Base-by-base conservation (phyloP, 2,888 invertebrate genomes). In the Molorchus minor region DNA sequence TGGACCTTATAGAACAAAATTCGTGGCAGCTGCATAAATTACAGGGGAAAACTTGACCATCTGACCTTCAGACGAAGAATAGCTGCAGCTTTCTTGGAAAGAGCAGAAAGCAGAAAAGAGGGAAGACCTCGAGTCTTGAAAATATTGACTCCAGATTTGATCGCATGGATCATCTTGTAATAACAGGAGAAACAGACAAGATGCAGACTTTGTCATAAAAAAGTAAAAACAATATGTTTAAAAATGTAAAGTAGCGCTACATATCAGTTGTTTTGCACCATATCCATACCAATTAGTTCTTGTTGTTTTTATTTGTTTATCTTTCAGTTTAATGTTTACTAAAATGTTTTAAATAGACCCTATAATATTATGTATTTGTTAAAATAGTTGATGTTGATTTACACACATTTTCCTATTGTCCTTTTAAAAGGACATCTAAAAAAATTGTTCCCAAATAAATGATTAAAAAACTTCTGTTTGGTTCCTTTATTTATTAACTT, bases 61-160 rank as follows among this genome's bases (percentile, higher is more conserved):
- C 33, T 47, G 35, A 47, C 17, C 2, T 47, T 47, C 35, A 2
- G 35, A 47, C 30, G 47, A 16, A 47, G 47, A 12, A 47, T 47
- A 3, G 47, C 47, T 33, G 8, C 15, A 35, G 30, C 47, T 15
- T 16, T 47, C 35, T 35, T 47, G 21, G 47, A 47, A 47, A 10
- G 25, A 19, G 35, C 30, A 47, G 16, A n/a, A 35, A 47, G 3
- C 33, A 35, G 15, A 16, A 47, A 47, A 35, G 47, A 47, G 25
- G 29, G 5, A 47, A 35, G 35, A 33, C 47, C 30, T 47, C 35
- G 35, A 33, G 58, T n/a, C 45, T 68, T 66, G 68, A 60, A 62
- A 46, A 40, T 68, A 10, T 59, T 10, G 52, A 45, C 29, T 58
- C 53, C 25, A 47, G 58, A 19, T 54, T 56, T 52, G 56, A 62